Percentiles rank a stretch among this genome's conserved stretches.
phyloP scores from a whole-genome alignment of 2,797 vertebrate genomes.

The Hydrocynus forskahlii region DNA sequence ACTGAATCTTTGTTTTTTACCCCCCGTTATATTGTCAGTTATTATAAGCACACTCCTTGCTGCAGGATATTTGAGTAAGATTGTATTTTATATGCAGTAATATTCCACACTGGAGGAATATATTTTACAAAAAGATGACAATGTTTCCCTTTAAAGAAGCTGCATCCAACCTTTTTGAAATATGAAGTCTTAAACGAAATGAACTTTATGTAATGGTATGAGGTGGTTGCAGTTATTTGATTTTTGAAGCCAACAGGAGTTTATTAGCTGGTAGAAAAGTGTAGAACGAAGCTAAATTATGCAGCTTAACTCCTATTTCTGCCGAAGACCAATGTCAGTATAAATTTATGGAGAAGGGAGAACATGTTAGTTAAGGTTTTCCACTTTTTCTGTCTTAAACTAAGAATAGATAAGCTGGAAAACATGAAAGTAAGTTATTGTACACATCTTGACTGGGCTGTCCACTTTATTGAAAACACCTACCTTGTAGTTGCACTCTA shows the following conservation, averaged over 20 bases:
- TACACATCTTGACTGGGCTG: not conserved
- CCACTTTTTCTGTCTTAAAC: not conserved
- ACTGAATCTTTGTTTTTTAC: not conserved
- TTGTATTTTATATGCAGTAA: not conserved
- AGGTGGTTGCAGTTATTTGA: slow-evolving; percentile 2
- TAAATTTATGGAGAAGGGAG: not conserved
- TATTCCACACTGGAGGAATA: slow-evolving; percentile 1
- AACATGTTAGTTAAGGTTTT: not conserved
- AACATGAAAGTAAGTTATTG: not conserved
- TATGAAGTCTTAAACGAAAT: slow-evolving; percentile 10
- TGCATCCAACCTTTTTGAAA: not conserved
- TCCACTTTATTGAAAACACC: not conserved
- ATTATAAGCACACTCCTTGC: slow-evolving; percentile 24
- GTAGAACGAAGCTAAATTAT: not conserved
- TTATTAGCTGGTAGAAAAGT: not conserved
- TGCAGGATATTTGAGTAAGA: slow-evolving; percentile 20
- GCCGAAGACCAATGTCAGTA: not conserved
- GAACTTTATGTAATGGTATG: not conserved
- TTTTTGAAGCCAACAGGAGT: not conserved
- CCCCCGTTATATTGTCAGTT: slow-evolving; percentile 14
- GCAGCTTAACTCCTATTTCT: not conserved
- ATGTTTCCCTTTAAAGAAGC: not conserved
- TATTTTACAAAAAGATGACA: not conserved
- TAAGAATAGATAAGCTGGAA: not conserved
- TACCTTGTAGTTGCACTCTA: not conserved